Evolutionary conservation across 2,888 invertebrate genomes (phyloP).

Genomic region (Ophion slaviceki): DNA sequence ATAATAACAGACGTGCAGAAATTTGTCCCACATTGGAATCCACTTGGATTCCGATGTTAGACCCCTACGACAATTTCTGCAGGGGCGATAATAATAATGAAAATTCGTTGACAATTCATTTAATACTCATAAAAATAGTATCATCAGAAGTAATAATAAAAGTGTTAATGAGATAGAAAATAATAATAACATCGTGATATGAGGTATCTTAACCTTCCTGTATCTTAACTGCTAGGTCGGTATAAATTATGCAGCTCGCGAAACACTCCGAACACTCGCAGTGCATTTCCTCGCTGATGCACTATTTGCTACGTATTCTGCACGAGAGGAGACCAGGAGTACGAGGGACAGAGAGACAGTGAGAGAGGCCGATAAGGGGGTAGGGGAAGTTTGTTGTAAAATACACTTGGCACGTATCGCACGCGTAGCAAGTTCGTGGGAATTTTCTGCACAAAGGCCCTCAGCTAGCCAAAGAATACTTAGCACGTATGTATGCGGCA

Average conservation of each 20-base stretch:
- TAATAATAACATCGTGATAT: slow-evolving; percentile 8
- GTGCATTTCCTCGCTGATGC: slow-evolving; percentile 37
- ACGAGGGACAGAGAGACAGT: background rate
- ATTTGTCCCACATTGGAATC: too few relatives aligned
- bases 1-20: background rate
- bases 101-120: background rate
- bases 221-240: slow-evolving; percentile 67
- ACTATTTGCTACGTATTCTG: slow-evolving; percentile 27
- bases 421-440: slow-evolving; percentile 68
- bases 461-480: slow-evolving; percentile 48
- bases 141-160: background rate
- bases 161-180: background rate
- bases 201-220: slow-evolving; percentile 15
- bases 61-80: too few relatives aligned
- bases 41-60: too few relatives aligned
- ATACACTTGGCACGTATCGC: slow-evolving; percentile 68
- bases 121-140: background rate
- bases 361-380: background rate
- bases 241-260: slow-evolving; percentile 74
- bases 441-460: slow-evolving; percentile 61
- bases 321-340: background rate
- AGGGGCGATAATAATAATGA: background rate
- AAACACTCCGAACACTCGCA: slow-evolving; percentile 46
- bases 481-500: slow-evolving; percentile 1
- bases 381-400: slow-evolving; percentile 55